phyloP scores from a whole-genome alignment of 2,797 vertebrate genomes.

The Gila robusta region DNA sequence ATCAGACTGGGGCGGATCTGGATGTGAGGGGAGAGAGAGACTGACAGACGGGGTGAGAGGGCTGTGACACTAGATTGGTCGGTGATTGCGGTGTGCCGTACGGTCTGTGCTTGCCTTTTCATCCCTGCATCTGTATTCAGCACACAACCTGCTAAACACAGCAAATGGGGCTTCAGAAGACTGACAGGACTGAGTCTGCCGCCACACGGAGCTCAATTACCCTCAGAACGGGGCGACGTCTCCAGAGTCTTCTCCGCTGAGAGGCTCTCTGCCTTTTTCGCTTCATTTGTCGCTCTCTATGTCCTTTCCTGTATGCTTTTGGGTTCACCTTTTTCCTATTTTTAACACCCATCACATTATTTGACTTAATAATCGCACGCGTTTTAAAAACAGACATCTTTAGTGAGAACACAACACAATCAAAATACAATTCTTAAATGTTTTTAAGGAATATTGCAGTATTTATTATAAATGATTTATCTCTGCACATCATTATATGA shows the following conservation, averaged over 20 bases:
- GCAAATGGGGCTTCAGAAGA: constrained; percentile 77
- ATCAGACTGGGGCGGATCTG: neutral
- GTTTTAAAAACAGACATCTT: neutral
- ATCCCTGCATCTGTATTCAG: constrained; percentile 79
- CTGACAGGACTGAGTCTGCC: constrained; percentile 74
- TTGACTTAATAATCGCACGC: neutral
- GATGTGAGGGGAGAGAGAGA: neutral
- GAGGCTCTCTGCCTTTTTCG: constrained; percentile 8
- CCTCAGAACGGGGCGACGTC: constrained; percentile 70
- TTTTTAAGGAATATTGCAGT: neutral
- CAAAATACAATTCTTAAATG: neutral
- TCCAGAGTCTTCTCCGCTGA: constrained; percentile 62
- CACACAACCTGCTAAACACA: constrained; percentile 73
- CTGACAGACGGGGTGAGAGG: constrained; percentile 12
- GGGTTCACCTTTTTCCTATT: constrained; percentile 21
- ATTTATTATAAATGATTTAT: neutral
- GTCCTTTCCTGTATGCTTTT: neutral
- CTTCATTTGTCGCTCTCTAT: constrained; percentile 20
- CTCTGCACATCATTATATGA: neutral
- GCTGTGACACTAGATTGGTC: constrained; percentile 51
- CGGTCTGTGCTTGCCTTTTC: constrained; percentile 51
- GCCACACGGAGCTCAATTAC: constrained; percentile 80
- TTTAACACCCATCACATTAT: neutral
- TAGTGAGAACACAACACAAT: neutral
- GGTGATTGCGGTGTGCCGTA: constrained; percentile 50